A percentile compares a stretch with the other conserved stretches of the same genome.
phyloP scores from a whole-genome alignment of 2,797 vertebrate genomes.

The Bradypodion pumilum region DNA sequence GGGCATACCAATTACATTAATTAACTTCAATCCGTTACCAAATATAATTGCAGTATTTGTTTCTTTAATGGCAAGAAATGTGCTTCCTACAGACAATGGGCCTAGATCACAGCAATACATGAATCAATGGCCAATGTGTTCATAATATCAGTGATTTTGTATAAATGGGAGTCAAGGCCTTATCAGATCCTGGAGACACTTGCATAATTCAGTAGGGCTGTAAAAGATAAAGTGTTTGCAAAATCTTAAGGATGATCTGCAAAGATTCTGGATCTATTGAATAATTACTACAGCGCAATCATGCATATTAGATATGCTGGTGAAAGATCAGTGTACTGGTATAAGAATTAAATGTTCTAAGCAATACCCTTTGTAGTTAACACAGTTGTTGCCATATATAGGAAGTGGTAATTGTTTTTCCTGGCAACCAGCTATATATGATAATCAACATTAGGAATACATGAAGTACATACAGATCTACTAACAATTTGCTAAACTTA shows the following conservation, averaged over 20 bases:
- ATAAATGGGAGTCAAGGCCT: constrained; percentile 33
- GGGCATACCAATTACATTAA: constrained; percentile 54
- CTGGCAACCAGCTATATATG: neutral
- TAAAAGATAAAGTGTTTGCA: neutral
- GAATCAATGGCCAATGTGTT: constrained; percentile 35
- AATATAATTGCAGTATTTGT: constrained; percentile 48
- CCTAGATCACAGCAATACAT: constrained; percentile 63
- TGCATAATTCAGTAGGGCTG: constrained; percentile 32
- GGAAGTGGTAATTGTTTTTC: neutral
- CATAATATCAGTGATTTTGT: constrained; percentile 15
- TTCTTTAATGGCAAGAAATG: constrained; percentile 54
- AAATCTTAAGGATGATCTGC: neutral
- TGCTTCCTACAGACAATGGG: constrained; percentile 63
- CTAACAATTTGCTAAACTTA: neutral
- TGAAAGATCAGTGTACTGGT: neutral
- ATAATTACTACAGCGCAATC: constrained; percentile 19
- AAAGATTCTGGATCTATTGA: constrained; percentile 17
- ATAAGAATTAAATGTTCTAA: neutral
- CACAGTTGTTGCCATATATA: neutral
- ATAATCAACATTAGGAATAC: neutral
- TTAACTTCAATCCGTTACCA: constrained; percentile 60
- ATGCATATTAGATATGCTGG: neutral
- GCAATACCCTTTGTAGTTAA: neutral
- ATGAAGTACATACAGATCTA: constrained; percentile 16
- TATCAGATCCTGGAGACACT: constrained; percentile 38